Base-by-base conservation (phyloP, 2,888 invertebrate genomes). In the Octodonta nipae region DNA sequence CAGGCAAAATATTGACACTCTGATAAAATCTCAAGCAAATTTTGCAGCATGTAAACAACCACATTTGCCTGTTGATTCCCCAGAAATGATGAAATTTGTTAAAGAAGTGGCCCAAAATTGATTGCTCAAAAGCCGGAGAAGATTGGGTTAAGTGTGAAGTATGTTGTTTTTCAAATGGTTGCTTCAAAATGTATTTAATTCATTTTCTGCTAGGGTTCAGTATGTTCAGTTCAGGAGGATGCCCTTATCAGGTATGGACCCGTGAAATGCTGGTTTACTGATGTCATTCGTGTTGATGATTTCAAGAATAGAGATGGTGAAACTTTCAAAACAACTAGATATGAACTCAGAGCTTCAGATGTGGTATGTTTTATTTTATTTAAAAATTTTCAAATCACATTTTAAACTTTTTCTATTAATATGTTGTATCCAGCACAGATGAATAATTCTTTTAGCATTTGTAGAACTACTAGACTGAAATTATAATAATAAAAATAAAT, bases 101-200 rank as follows among this genome's bases (percentile, higher is more conserved):
- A 66, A 70, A 41, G 56, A 69, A 7, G 65, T 72, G 8, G n/a
- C 67, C 73, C 0, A 70, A 71, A 1, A 63, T 88, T 2, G 60
- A 67, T 8, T 91, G 91, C 52, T 66, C 67, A 7, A 60, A 51
- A 50, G 68, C 58, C 38, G 67, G 62, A 20, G 46, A 54, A 15
- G 79, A 87, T 54, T 91, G 89, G 91, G 83, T 88, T 2, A 67
- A 65, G 45, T 79, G 82, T 44, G 68, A 71, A 54, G 82, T 82
- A 54, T 13, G 10, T 16, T 24, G 24, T 24, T 13, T 12, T n/a
- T 10, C n/a, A 25, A 24, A 35, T 26, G n/a, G n/a, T n/a, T n/a
- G n/a, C n/a, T 27, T n/a, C n/a, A n/a, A n/a, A n/a, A n/a, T n/a
- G n/a, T n/a, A n/a, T n/a, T n/a, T n/a, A n/a, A n/a, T n/a, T n/a